Base-by-base conservation (phyloP, 2,113 vertebrate genomes). In the Hemiprocne comata region DNA sequence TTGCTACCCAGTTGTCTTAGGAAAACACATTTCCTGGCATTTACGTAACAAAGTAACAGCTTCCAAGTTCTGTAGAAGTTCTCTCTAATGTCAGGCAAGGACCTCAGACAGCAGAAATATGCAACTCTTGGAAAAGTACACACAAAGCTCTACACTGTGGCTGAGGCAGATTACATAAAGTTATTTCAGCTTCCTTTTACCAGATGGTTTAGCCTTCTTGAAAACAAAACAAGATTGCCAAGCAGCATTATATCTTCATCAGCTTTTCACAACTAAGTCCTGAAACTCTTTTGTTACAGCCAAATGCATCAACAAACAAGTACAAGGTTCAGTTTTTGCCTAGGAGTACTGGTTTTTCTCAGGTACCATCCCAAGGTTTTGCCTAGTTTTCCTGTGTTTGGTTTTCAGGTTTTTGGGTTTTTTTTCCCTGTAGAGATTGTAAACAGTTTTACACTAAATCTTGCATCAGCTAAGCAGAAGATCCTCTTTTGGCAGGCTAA, bases 211-310 rank as follows among this genome's bases (percentile, higher is more conserved):
- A 87, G 42, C 46, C 40, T 91, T 60, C 64, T 34, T 82, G 54
- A 82, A 95, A 70, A 74, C n/a, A 87, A 90, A 94, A 50, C 70
- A 94, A 38, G 70, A 85, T 9, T 82, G 54, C 55, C 91, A 83
- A 89, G 58, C 62, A 76, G 85, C 51, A 25, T 20, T 57, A 2
- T 14, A 73, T 19, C 66, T 91, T 82, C 72, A 26, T 79, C 65
- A 89, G n/a, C 44, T 73, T 89, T 87, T 54, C 51, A 73, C 58
- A 95, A 44, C 46, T 34, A 50, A 78, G n/a, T 84, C 54, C 57
- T 46, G 40, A 85, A 85, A 89, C 42, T 75, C 26, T 10, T 78
- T 75, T 51, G 58, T 82, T 78, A 87, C 46, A 87, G 66, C 6
- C 1, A 0, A 91, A 65, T 17, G 9, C 50, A 90, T 29, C 66